Evolutionary conservation across 2,797 vertebrate genomes (phyloP), one percentile per base, ranked within the genome.

Genomic region (Helostoma temminkii): DNA sequence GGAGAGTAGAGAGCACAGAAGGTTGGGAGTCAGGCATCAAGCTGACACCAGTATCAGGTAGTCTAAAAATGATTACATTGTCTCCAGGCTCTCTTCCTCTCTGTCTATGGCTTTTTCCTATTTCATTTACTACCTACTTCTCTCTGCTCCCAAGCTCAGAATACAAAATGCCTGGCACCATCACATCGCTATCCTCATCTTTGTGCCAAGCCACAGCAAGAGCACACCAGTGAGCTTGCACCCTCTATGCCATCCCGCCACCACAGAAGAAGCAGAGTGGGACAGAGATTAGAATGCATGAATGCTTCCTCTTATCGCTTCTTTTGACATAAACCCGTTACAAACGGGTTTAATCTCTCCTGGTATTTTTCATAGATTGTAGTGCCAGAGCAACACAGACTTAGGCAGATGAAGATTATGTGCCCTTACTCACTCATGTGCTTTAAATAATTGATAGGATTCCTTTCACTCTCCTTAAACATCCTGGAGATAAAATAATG

Each of bases 161-260:
- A 85, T 78, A 89, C 84, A 87, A 88, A 91, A 84, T 58, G 61
- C 52, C 86, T 89, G 91, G 91, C 89, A 88, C 59, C 79, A 18
- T 82, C 67, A 7, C 79, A 48, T 75, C 45, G 45, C 79, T 61
- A 64, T 69, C 67, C 80, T 74, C 79, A 28, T 72, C 56, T 36
- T 2, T 1, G 71, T 80, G 88, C 89, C 90, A 88, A 87, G 66
- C 80, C 80, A 24, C 79, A 57, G 76, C 62, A 24, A 69, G 66
- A 68, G 78, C 80, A 61, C 80, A 66, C 42, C 73, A 42, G 67
- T 9, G 46, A 63, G 85, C 71, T 69, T 39, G 39, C 67, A 58
- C 70, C 62, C 75, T 64, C 55, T 16, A n/a, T 57, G 16, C 66
- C 50, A 52, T 70, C 59, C 71, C 65, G 80, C 65, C 66, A 74